These are phyloP conservation scores for Merodon equestris DNA, from an alignment of 2,888 invertebrate species.

Conservation along the genomic window DNA sequence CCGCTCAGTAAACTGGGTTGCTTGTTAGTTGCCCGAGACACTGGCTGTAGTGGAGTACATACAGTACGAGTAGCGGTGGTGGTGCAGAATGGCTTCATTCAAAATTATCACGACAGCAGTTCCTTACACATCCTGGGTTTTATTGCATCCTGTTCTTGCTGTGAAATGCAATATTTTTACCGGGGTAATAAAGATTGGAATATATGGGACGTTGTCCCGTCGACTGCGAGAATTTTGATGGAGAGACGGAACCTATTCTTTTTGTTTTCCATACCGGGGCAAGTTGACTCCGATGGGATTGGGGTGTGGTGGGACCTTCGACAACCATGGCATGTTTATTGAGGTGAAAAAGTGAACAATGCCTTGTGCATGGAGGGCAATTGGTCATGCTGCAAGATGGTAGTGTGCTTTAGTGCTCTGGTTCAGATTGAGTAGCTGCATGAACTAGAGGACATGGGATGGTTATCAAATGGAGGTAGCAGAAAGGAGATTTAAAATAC, in stretches of 20 bases:
- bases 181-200: conserved; percentile 56
- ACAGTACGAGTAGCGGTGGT: background rate
- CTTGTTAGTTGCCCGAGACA: background rate
- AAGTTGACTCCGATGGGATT: conserved; percentile 1
- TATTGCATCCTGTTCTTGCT: conserved; percentile 57
- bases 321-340: conserved; percentile 41
- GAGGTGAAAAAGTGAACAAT: conserved; percentile 36
- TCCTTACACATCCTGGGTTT: conserved; percentile 61
- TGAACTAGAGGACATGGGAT: no score
- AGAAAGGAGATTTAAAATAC: no score
- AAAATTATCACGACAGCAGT: conserved; percentile 61
- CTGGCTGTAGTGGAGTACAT: no score
- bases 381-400: background rate
- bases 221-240: conserved; percentile 52
- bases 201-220: conserved; percentile 49
- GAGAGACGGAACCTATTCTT: conserved; percentile 18
- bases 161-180: conserved; percentile 55
- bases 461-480: no score
- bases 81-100: conserved; percentile 57
- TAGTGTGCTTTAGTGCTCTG: no score
- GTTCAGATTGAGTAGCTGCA: no score
- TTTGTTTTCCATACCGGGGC: background rate
- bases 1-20: conserved; percentile 16
- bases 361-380: conserved; percentile 3
- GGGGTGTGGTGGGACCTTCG: background rate